Conservation (phyloP, 2,797 vertebrate species). For the Lacerta viridis region DNA sequence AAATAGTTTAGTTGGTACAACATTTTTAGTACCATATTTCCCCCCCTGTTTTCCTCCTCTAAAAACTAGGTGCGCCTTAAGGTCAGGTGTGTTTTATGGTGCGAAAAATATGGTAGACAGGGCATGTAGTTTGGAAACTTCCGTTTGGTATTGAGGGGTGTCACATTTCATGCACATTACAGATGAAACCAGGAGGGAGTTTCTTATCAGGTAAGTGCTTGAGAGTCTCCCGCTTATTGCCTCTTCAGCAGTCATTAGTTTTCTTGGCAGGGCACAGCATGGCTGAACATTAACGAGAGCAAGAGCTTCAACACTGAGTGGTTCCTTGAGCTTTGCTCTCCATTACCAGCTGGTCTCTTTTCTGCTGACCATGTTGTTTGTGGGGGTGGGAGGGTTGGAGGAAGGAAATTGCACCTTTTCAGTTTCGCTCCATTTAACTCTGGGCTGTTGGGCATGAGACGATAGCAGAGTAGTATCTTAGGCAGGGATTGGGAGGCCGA, state of each 20-base stretch:
- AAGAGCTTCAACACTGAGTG: constrained; percentile 41
- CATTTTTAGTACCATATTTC: no score
- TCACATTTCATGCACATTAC: constrained; percentile 38
- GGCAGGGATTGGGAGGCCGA: no score
- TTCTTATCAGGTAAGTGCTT: constrained; percentile 14
- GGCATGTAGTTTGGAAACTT: neutral
- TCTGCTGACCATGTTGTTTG: neutral
- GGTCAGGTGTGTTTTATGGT: no score
- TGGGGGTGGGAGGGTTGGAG: neutral
- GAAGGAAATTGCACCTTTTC: constrained; percentile 8
- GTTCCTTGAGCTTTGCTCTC: constrained; percentile 62
- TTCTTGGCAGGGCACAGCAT: constrained; percentile 56
- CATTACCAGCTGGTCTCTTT: constrained; percentile 3
- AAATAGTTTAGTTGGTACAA: no score
- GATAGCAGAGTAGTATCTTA: neutral
- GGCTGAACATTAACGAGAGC: constrained; percentile 66
- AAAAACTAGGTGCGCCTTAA: no score
- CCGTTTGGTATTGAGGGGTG: fast-evolving
- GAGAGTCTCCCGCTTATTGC: constrained; percentile 34
- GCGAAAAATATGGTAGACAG: no score
- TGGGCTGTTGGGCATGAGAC: neutral
- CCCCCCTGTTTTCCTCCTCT: no score
- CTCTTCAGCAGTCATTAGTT: constrained; percentile 50
- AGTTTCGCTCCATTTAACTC: neutral
- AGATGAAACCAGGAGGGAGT: constrained; percentile 6